Evolutionary conservation across 2,797 vertebrate genomes (phyloP).

Genomic region (Thunnus albacares): DNA sequence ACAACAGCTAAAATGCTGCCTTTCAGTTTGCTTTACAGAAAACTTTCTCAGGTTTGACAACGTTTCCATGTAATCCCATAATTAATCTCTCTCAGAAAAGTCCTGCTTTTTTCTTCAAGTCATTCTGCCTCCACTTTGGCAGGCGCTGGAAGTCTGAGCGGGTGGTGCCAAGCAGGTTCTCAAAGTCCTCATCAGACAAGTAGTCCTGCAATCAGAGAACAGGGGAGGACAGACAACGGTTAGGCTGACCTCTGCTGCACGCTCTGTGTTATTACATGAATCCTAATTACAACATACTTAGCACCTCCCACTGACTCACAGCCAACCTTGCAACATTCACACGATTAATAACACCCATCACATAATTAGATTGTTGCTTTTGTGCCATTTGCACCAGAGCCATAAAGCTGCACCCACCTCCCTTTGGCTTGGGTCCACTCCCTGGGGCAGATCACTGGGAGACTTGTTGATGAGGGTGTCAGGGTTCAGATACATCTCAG

Average conservation of each 20-base stretch:
- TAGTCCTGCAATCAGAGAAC: slow-evolving; percentile 83
- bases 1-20: slow-evolving; percentile 7
- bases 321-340: slow-evolving; percentile 2
- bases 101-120: slow-evolving; percentile 91
- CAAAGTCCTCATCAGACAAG: slow-evolving; percentile 91
- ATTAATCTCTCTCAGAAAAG: slow-evolving; percentile 87
- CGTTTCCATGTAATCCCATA: neutral
- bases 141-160: slow-evolving; percentile 89
- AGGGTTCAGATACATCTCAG: slow-evolving; percentile 55
- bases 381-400: neutral
- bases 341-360: neutral
- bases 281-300: neutral
- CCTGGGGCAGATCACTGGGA: slow-evolving; percentile 85
- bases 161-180: slow-evolving; percentile 88
- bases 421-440: slow-evolving; percentile 87
- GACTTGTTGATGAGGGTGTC: slow-evolving; percentile 84
- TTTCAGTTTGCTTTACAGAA: neutral
- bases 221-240: slow-evolving; percentile 12
- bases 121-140: slow-evolving; percentile 93
- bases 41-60: neutral
- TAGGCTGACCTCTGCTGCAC: slow-evolving; percentile 63
- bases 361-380: neutral
- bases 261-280: slow-evolving; percentile 18
- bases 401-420: slow-evolving; percentile 84
- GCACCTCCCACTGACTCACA: slow-evolving; percentile 22